Evolutionary conservation across 2,888 invertebrate genomes (phyloP), one percentile per base, ranked within the genome.

Genomic region (Coenonympha arcania): DNA sequence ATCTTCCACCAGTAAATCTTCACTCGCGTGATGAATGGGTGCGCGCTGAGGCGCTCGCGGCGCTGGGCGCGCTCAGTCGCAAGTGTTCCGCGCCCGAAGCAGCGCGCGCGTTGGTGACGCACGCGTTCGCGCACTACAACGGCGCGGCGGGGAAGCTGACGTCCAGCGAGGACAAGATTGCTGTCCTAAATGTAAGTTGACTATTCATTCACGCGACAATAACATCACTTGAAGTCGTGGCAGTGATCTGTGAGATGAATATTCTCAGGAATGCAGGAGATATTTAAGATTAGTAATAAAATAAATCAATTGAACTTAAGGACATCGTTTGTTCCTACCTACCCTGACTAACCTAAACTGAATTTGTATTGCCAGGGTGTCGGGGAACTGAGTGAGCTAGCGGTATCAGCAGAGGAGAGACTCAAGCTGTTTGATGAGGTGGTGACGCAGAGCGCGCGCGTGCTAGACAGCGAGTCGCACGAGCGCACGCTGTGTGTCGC

Each of bases 81-180:
- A 15, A 94, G 72, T 93, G 94, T 70, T 89, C 89, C 15, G 89
- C 91, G 60, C 72, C 83, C 0, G 83, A 86, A 13, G 89, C 92
- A 0, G 87, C 96, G 22, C 89, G 90, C 59, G 88, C 88, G 50
- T 74, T 96, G 54, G 78, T 95, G 1, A 84, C 89, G 36, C 89
- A 90, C 54, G 82, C 92, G 44, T 95, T 97, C 79, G 91, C 89
- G 3, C 91, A 95, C 30, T 92, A 96, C 68, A 90, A 94, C 78
- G 97, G 97, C 9, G 91, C 94, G 4, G 92, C 95, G 74, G 97
- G 97, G 6, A 98, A 98, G 75, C 88, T 98, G 43, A 94, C 95
- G 8, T 91, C 96, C 44, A 91, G 92, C 26, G 93, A 94, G 59
- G 95, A 96, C 72, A 94, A 97, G 76, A 91, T 96, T 16, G 93